phyloP scores from a whole-genome alignment of 1,140 invertebrate genomes.

The Microplitis mediator region DNA sequence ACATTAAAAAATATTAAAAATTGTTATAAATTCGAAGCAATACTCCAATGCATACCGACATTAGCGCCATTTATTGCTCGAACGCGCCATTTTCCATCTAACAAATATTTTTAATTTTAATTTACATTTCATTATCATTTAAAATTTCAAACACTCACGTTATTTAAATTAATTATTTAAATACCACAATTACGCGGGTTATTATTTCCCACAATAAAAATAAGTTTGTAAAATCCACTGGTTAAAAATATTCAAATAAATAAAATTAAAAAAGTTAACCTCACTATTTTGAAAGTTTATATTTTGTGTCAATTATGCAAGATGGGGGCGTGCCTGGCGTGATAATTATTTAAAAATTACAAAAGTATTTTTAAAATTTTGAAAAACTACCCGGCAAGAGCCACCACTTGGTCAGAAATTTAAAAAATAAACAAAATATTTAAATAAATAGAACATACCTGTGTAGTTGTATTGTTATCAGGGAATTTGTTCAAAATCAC shows the following conservation, averaged over 20 bases:
- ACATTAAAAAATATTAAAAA: conserved; percentile 41
- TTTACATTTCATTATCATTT: background rate
- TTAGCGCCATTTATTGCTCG: conserved; percentile 60
- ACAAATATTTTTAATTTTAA: conserved; percentile 29
- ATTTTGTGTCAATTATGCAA: conserved; percentile 41
- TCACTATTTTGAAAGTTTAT: conserved; percentile 44
- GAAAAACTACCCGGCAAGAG: background rate
- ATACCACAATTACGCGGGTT: background rate
- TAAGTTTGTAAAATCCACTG: no score
- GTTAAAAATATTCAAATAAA: no score
- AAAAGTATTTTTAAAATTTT: background rate
- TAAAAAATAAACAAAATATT: background rate
- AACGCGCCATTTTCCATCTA: conserved; percentile 63
- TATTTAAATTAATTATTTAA: no score
- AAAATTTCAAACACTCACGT: no score
- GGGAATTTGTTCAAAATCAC: conserved; percentile 72
- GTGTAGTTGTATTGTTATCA: conserved; percentile 57
- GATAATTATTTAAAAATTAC: background rate
- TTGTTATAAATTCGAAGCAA: conserved; percentile 47
- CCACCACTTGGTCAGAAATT: background rate
- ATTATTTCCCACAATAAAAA: no score
- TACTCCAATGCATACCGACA: conserved; percentile 42
- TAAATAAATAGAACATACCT: conserved; percentile 43
- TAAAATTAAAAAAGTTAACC: conserved; percentile 43
- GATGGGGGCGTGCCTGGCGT: conserved; percentile 45